Base-by-base conservation (phyloP, 1,140 invertebrate genomes). In the Apis dorsata region DNA sequence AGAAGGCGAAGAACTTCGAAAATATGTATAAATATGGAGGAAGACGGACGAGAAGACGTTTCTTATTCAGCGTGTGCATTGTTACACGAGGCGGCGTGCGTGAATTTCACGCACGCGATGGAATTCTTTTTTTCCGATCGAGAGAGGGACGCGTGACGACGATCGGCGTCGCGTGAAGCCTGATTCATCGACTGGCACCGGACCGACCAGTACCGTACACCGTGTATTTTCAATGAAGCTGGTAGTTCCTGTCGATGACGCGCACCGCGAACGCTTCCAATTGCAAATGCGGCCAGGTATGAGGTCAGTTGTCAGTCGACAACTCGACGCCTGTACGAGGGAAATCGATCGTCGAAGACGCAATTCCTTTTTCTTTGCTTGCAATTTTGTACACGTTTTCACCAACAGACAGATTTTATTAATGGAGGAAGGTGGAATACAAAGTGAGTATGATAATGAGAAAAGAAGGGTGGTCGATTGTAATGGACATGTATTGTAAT, bases 191-290 rank as follows among this genome's bases (percentile, higher is more conserved):
- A n/a, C 28, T 65, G 62, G 71, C 71, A 65, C 28, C 62, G 80
- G 60, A 63, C 65, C 28, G 44, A 66, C 63, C 5, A 8, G 62
- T 76, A 81, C 72, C 63, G 80, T 81, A 76, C 73, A 21, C 8
- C 55, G 73, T 76, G 80, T 76, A 77, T 77, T 81, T 76, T 81
- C 80, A 81, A 81, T 81, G 80, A 81, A 76, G 63, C 80, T 68
- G 80, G 44, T 60, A 81, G 80, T 81, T 81, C 80, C 80, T 77
- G 80, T 81, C 80, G 80, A 81, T 81, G 80, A 81, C 80, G 80
- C 53, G 72, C 19, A 19, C 62, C 65, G 34, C 19, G 34, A 68
- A 44, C 65, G 65, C 49, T 24, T 62, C 69, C 63, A 44, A 76
- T 81, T 69, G 74, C 73, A 21, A 81, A 81, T 49, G 34, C 79